A percentile compares a stretch with the other conserved stretches of the same genome.
Conservation (phyloP, 92 coral and sea anemone genomes). For the Phenganax marumi region DNA sequence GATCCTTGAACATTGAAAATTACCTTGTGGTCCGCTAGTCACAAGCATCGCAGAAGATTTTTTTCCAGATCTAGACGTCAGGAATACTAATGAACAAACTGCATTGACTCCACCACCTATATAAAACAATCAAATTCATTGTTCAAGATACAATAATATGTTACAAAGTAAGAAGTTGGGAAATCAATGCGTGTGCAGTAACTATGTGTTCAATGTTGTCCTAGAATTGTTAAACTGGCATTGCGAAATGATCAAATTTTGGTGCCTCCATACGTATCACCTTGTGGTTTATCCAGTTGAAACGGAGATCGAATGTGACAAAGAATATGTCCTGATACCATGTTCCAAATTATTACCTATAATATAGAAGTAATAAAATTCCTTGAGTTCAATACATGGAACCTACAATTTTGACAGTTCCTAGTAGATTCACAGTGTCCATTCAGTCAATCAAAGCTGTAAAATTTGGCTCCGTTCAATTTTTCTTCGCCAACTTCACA, state of each 20-base stretch:
- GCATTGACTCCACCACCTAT: slow-evolving; percentile 97
- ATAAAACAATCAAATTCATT: not conserved
- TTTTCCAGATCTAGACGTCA: slow-evolving; percentile 73
- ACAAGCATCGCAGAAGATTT: slow-evolving; percentile 88
- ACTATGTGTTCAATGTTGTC: too few species aligned
- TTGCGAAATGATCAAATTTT: not conserved
- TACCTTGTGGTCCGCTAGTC: slow-evolving; percentile 97
- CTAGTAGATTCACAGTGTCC: not conserved
- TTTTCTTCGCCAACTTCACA: too few species aligned
- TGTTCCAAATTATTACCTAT: slow-evolving; percentile 96
- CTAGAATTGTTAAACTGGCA: too few species aligned
- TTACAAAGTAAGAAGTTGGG: too few species aligned
- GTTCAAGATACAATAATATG: not conserved
- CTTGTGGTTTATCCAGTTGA: slow-evolving; percentile 55
- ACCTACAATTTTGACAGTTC: not conserved
- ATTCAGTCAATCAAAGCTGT: not conserved
- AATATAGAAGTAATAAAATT: slow-evolving; percentile 12
- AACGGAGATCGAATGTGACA: slow-evolving; percentile 88
- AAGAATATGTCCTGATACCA: slow-evolving; percentile 92
- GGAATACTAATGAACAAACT: slow-evolving; percentile 75
- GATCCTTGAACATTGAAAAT: not conserved
- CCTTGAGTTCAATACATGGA: too few species aligned
- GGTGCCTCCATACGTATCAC: slow-evolving; percentile 2
- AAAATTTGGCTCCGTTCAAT: too few species aligned
- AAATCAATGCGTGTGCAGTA: too few species aligned